A percentile compares a stretch with the other conserved stretches of the same genome.
Conservation (phyloP, 2,888 invertebrate genomes). For the Polietes domitor region DNA sequence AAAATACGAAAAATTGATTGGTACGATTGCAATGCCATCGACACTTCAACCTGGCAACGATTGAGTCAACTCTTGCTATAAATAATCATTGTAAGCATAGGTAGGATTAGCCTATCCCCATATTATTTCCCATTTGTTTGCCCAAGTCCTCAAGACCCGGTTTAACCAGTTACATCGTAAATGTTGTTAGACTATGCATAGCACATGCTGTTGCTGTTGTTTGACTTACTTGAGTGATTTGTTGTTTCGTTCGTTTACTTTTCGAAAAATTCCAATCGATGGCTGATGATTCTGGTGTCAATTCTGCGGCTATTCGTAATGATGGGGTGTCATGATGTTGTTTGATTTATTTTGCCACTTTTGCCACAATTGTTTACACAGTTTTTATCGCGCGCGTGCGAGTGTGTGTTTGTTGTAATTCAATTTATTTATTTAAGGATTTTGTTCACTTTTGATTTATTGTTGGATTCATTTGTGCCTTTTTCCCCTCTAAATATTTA, state of each 20-base stretch:
- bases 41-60: too few relatives aligned
- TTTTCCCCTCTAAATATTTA: slow-evolving; percentile 29
- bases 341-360: slow-evolving; percentile 36
- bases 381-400: neutral
- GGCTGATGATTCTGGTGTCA: too few relatives aligned
- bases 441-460: slow-evolving; percentile 32
- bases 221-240: neutral
- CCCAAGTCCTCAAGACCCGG: too few relatives aligned
- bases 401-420: slow-evolving; percentile 14
- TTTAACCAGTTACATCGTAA: too few relatives aligned
- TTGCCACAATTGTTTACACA: neutral
- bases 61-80: too few relatives aligned
- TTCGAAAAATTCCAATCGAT: too few relatives aligned
- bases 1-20: too few relatives aligned
- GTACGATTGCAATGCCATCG: too few relatives aligned
- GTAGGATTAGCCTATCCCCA: too few relatives aligned
- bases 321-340: slow-evolving; percentile 35
- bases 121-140: too few relatives aligned
- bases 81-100: too few relatives aligned
- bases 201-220: neutral
- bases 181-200: too few relatives aligned
- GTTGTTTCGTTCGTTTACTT: neutral
- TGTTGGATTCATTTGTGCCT: neutral
- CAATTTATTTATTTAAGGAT: slow-evolving; percentile 19
- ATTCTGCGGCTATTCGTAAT: neutral